Percentiles rank a stretch among this genome's conserved stretches.
Conservation (phyloP, 2,888 invertebrate species). For the Macrophya annulata region DNA sequence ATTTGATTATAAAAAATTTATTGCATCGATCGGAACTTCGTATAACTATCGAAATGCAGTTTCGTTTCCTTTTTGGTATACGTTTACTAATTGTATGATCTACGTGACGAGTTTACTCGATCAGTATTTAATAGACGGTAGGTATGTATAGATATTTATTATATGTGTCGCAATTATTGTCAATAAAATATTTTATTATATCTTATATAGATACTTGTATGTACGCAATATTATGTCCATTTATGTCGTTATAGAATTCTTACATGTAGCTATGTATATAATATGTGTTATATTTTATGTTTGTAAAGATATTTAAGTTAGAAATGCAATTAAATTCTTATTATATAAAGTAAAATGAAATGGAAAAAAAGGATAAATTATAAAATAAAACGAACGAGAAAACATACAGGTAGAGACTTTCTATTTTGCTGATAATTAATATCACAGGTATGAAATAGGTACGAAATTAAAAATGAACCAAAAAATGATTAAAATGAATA, state of each 20-base stretch:
- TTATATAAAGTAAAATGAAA: background rate
- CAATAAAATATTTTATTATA: background rate
- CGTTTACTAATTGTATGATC: background rate
- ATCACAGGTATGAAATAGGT: too few species aligned
- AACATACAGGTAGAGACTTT: too few species aligned
- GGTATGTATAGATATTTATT: background rate
- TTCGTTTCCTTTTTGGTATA: constrained; percentile 17
- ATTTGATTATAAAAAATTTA: background rate
- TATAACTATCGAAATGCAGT: background rate
- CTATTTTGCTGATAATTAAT: too few species aligned
- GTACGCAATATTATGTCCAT: background rate
- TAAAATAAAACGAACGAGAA: background rate
- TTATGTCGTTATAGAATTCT: background rate
- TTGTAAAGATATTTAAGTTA: background rate
- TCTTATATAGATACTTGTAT: background rate
- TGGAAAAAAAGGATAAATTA: background rate
- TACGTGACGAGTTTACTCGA: constrained; percentile 26
- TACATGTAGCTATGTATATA: background rate
- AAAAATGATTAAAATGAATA: background rate
- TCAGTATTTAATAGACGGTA: background rate
- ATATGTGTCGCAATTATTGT: background rate
- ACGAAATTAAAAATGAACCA: too few species aligned
- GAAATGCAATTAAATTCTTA: background rate
- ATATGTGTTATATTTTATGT: background rate
- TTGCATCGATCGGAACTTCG: background rate